Conservation (phyloP, 2,797 vertebrate genomes). For the Paramormyrops hopkinsi region DNA sequence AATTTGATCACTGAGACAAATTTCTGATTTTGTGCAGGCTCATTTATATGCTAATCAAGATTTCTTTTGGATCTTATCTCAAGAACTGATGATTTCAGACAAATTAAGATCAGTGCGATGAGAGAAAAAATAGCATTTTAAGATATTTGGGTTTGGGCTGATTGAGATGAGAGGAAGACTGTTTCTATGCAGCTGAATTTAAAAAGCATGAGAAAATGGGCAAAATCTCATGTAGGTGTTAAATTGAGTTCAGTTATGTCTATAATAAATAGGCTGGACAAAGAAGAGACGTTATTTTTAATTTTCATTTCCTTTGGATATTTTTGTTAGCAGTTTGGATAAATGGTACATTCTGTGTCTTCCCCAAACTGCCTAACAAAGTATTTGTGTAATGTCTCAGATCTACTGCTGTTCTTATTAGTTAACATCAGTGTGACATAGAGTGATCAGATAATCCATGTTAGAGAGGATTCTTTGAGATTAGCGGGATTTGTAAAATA, state of each 20-base stretch:
- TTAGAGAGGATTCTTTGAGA: not conserved
- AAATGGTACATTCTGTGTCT: not conserved
- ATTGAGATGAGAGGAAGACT: not conserved
- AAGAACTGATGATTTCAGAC: not conserved
- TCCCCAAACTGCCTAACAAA: not conserved
- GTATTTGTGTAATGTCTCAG: not conserved
- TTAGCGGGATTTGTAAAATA: not conserved
- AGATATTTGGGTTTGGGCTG: not conserved
- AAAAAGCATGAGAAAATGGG: not conserved
- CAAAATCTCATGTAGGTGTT: not conserved
- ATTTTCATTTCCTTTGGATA: not conserved
- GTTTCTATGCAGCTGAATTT: not conserved
- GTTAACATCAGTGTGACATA: not conserved
- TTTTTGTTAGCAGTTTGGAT: not conserved
- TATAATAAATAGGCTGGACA: not conserved
- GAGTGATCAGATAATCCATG: not conserved
- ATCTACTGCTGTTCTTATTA: not conserved
- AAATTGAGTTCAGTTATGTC: not conserved
- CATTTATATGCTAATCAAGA: not conserved
- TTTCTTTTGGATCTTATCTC: not conserved
- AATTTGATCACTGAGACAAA: not conserved
- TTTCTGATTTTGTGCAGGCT: not conserved
- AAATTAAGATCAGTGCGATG: not conserved
- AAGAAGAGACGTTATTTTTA: not conserved
- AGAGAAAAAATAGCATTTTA: not conserved